Evolutionary conservation across 2,888 invertebrate genomes (phyloP), one percentile per base, ranked within the genome.

Genomic region (Hydriomena furcata): DNA sequence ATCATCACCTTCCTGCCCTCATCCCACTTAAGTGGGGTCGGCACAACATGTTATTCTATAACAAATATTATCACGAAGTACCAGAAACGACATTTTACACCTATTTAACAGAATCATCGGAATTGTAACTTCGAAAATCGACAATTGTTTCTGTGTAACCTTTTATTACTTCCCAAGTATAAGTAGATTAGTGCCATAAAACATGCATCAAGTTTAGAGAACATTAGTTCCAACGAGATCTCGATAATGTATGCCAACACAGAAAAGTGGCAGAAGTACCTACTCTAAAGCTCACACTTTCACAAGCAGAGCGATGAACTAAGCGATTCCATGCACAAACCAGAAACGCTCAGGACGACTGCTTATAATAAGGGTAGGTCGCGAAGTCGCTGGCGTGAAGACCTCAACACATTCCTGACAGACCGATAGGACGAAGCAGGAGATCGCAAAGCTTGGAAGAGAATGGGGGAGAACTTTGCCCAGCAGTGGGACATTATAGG

Each of bases 161-260:
- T 11, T 35, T 11, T 23, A 7, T 35, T 7, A 35, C 7, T 20
- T 7, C 20, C n/a, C 10, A 28, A 47, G 42, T 20, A 23, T 27
- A 38, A 49, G 36, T 23, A 44, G 24, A 52, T 37, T n/a, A 36
- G 42, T 13, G 34, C 38, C 34, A 43, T 47, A 47, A 52, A 47
- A 47, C 27, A 25, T 41, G 31, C 31, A 36, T 37, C 42, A 27
- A 38, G 52, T 35, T 51, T 42, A 52, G 42, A 38, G 43, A 47
- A 52, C 43, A 38, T 44, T 47, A 51, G 48, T 38, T 50, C 63
- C 44, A 60, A 63, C 62, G 40, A 51, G 37, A 68, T 68, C 66
- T 60, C 46, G 53, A 64, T 68, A 71, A 72, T 71, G 70, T 67
- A 71, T 71, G 69, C 69, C 68, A 32, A 37, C 46, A 8, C 43